Conservation (phyloP, 2,113 vertebrate species). For the Pelodiscus sinensis region DNA sequence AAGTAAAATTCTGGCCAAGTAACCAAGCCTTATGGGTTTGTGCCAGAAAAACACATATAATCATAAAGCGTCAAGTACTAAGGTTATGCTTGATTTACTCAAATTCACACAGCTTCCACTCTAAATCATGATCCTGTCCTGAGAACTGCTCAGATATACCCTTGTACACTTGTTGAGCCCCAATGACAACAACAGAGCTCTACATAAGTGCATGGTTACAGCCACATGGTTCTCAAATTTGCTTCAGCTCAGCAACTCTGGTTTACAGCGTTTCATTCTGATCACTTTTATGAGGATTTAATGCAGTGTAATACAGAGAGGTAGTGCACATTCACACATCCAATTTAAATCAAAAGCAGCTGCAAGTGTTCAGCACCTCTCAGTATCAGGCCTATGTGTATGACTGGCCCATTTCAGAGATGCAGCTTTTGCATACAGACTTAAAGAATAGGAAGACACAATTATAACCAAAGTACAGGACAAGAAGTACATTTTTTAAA, state of each 20-base stretch:
- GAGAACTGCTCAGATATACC: neutral
- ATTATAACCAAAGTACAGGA: neutral
- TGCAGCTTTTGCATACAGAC: neutral
- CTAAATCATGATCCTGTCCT: neutral
- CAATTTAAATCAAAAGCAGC: rapidly evolving
- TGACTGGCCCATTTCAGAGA: neutral
- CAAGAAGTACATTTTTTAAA: neutral
- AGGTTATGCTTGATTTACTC: neutral
- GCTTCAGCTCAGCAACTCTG: rapidly evolving
- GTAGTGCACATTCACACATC: rapidly evolving
- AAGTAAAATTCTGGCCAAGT: rapidly evolving
- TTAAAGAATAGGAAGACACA: neutral
- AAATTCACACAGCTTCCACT: neutral
- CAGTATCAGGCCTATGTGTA: neutral
- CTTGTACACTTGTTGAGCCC: neutral
- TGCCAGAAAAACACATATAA: neutral
- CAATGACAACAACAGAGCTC: neutral
- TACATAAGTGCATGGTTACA: neutral
- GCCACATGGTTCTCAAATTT: neutral
- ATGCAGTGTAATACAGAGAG: neutral
- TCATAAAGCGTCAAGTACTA: rapidly evolving
- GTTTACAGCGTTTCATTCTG: neutral
- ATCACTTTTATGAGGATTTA: neutral
- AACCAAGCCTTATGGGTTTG: neutral
- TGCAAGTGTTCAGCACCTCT: neutral